Evolutionary conservation across 1,140 invertebrate species (phyloP).

Genomic region (Anastrepha obliqua): DNA sequence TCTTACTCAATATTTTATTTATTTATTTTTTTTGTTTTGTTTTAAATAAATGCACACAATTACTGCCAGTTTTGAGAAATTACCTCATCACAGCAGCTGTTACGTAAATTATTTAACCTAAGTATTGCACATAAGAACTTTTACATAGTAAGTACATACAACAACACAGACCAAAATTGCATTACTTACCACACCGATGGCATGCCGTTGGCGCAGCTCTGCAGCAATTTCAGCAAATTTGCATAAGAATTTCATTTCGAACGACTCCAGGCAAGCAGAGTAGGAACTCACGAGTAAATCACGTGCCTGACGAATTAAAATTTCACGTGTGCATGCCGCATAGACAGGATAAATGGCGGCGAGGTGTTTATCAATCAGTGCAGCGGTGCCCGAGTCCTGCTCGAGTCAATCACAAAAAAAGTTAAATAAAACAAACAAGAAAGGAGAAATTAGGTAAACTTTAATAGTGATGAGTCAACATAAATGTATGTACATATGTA

Average conservation of each 20-base stretch:
- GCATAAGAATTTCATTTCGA: constrained; percentile 79
- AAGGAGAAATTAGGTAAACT: not conserved
- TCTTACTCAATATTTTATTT: too few species aligned
- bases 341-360: constrained; percentile 78
- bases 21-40: too few species aligned
- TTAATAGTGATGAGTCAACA: not conserved
- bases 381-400: constrained; percentile 76
- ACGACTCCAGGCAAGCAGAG: constrained; percentile 79
- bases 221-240: constrained; percentile 78
- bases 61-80: not conserved
- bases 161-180: not conserved
- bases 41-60: not conserved
- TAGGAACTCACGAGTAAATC: constrained; percentile 81
- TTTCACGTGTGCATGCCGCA: constrained; percentile 77
- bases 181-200: constrained; percentile 72
- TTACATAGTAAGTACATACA: not conserved
- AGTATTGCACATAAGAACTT: not conserved
- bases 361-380: constrained; percentile 79
- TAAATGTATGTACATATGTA: not conserved
- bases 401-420: not conserved
- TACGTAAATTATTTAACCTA: constrained; percentile 9
- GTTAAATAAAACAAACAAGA: not conserved
- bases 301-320: constrained; percentile 80
- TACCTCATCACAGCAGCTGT: constrained; percentile 37
- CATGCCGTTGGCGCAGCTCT: constrained; percentile 73